Evolutionary conservation across 2,888 invertebrate species (phyloP), one percentile per base, ranked within the genome.

Genomic region (Adela reaumurella): DNA sequence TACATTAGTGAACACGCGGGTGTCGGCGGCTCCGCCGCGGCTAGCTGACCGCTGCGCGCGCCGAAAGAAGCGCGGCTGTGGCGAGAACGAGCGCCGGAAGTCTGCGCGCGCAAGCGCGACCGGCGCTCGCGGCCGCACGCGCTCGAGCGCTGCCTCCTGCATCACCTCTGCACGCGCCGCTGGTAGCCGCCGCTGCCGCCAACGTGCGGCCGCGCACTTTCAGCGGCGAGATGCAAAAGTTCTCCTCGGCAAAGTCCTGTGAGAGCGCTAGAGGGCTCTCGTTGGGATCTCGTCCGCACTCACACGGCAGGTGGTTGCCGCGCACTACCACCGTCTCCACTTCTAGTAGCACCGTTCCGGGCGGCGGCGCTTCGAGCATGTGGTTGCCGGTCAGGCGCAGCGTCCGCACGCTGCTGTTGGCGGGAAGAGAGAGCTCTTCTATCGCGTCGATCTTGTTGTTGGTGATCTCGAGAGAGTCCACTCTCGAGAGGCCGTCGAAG

Each of bases 361-460:
- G 70, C 56, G 80, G 68, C 49, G 92, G 92, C 0, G 88, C 86
- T 59, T 90, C 90, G 52, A 93, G 69, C 61, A 92, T 86, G 62
- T 93, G 93, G 63, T 93, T 93, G 19, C 92, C 92, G 52, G 89
- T 88, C 55, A 93, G 81, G 60, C 88, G 85, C 42, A 93, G 74
- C 46, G 83, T 81, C 50, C 83, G 83, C 18, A 93, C 87, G 56
- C 84, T 85, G 60, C 88, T 89, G 54, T 88, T 87, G 47, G 82
- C 82, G 20, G 84, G 82, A 50, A 92, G 79, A 49, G 88, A 84
- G 2, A 93, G 74, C 62, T 89, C 89, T 61, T 90, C 88, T 50
- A 93, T 85, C 1, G 85, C 84, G 59, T 92, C 92, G 53, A 93
- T 90, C 72, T 92, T 93, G 64, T 93, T 93, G 64, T 92, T 92